These are phyloP conservation scores for Isoperla grammatica DNA, from an alignment of 2,888 invertebrate genomes.

Conservation along the genomic window DNA sequence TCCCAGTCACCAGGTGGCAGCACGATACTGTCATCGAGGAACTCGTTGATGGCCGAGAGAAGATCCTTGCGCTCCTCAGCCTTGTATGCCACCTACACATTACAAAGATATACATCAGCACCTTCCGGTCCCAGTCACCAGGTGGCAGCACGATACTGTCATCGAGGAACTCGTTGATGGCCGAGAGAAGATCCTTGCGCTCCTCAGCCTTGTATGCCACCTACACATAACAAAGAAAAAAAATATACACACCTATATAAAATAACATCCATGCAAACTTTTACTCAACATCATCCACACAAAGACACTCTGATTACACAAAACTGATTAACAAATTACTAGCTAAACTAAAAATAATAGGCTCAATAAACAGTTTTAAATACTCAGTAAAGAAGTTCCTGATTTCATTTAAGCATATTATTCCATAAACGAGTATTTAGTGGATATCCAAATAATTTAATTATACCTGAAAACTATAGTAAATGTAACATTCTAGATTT, in stretches of 20 bases:
- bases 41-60: slow-evolving; percentile 91
- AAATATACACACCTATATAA: not conserved
- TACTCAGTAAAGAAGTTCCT: too few relatives aligned
- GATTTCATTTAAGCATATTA: too few relatives aligned
- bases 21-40: slow-evolving; percentile 92
- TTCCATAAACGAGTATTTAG: too few relatives aligned
- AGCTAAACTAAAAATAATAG: too few relatives aligned
- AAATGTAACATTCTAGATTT: too few relatives aligned
- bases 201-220: slow-evolving; percentile 81
- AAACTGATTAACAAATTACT: not conserved
- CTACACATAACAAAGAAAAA: too few relatives aligned
- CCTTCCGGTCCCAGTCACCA: slow-evolving; percentile 92
- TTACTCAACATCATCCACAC: not conserved
- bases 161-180: slow-evolving; percentile 93
- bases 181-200: slow-evolving; percentile 80
- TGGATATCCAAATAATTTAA: too few relatives aligned
- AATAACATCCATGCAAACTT: too few relatives aligned
- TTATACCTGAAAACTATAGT: too few relatives aligned
- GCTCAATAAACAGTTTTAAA: too few relatives aligned
- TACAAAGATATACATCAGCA: slow-evolving; percentile 58
- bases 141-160: slow-evolving; percentile 95
- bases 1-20: slow-evolving; percentile 97
- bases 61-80: slow-evolving; percentile 82
- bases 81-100: slow-evolving; percentile 71
- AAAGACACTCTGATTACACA: not conserved